These are phyloP conservation scores for Hippopotamyrus pictus DNA, from an alignment of 2,797 vertebrate genomes.

Conservation along the genomic window DNA sequence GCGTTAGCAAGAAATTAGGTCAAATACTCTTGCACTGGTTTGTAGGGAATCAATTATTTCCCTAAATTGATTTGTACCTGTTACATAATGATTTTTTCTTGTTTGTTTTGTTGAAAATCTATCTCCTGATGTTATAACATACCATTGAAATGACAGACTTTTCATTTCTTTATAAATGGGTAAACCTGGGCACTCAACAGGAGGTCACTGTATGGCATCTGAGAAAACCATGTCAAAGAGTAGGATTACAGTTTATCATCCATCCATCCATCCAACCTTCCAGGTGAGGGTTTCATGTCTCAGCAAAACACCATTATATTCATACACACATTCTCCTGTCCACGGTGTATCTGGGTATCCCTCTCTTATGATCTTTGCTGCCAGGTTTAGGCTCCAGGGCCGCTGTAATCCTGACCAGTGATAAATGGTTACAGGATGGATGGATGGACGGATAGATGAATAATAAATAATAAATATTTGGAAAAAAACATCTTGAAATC, in stretches of 20 bases:
- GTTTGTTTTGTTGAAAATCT: too few species aligned
- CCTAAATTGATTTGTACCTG: background rate
- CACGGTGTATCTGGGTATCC: background rate
- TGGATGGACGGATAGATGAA: background rate
- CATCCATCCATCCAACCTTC: background rate
- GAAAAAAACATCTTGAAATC: background rate
- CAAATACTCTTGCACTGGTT: too few species aligned
- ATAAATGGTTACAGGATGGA: background rate
- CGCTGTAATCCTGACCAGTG: background rate
- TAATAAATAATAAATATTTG: background rate
- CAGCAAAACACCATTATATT: background rate
- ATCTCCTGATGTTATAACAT: background rate
- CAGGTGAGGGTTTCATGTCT: background rate
- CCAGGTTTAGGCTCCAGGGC: background rate
- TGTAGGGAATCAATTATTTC: background rate
- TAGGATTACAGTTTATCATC: background rate
- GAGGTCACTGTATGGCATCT: background rate
- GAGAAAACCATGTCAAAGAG: background rate
- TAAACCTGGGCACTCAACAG: background rate
- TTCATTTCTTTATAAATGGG: background rate
- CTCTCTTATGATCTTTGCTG: background rate
- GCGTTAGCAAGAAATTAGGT: too few species aligned
- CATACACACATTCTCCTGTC: background rate
- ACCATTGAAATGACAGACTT: background rate
- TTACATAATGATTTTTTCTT: background rate